Evolutionary conservation across 2,797 vertebrate genomes (phyloP).

Genomic region (Ptychadena robeensis): DNA sequence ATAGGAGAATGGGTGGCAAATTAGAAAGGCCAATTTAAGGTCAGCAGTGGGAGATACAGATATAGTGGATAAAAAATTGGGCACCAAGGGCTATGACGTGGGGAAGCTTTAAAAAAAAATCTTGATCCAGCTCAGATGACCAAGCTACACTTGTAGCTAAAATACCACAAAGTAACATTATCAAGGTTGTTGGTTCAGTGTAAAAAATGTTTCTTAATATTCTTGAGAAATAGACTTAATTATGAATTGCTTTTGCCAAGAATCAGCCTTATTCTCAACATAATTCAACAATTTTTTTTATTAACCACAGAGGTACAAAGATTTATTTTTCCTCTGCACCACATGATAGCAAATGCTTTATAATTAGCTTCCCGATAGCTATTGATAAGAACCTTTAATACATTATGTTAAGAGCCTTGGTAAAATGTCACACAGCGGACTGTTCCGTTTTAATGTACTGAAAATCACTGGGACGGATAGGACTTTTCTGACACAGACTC

Average conservation of each 20-base stretch:
- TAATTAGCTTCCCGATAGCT: slow-evolving; percentile 19
- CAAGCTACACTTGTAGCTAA: too few relatives aligned
- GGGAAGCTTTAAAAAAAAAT: too few relatives aligned
- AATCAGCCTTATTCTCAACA: neutral
- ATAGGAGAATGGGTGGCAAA: too few relatives aligned
- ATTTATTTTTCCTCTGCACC: slow-evolving; percentile 8
- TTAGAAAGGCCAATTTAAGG: too few relatives aligned
- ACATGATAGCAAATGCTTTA: slow-evolving; percentile 8
- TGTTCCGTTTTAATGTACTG: slow-evolving; percentile 13
- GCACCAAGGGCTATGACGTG: too few relatives aligned
- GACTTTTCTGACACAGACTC: slow-evolving; percentile 10
- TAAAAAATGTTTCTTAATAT: too few relatives aligned
- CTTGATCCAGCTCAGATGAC: too few relatives aligned
- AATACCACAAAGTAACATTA: too few relatives aligned
- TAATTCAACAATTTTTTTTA: neutral
- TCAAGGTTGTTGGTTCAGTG: too few relatives aligned
- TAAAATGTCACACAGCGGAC: slow-evolving; percentile 10
- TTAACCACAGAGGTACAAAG: too few relatives aligned
- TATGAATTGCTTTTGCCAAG: neutral
- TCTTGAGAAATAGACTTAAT: neutral
- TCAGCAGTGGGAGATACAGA: too few relatives aligned
- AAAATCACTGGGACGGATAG: slow-evolving; percentile 11
- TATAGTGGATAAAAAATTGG: too few relatives aligned
- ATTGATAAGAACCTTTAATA: slow-evolving; percentile 18
- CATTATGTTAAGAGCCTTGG: slow-evolving; percentile 38